These are phyloP conservation scores for Litocranius walleri DNA, from an alignment of 2,113 vertebrate genomes.

Conservation along the genomic window DNA sequence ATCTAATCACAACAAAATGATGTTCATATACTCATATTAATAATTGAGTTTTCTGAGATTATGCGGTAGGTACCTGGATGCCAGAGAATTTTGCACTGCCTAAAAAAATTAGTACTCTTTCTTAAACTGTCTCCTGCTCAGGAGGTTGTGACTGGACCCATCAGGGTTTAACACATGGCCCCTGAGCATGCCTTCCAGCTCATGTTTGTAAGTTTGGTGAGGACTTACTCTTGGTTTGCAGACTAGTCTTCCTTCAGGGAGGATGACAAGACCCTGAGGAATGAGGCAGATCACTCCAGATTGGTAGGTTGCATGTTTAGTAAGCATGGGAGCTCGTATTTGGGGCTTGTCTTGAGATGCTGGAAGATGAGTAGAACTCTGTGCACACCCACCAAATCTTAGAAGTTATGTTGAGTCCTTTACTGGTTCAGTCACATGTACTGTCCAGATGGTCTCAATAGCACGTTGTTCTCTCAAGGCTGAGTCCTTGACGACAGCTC, in stretches of 20 bases:
- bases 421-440: background rate
- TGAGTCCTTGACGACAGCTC: background rate
- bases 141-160: background rate
- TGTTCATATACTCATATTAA: conserved; percentile 82
- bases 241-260: background rate
- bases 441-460: background rate
- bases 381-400: background rate
- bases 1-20: conserved; percentile 85
- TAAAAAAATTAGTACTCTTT: conserved; percentile 70
- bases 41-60: conserved; percentile 81
- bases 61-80: conserved; percentile 72
- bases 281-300: background rate
- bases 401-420: background rate
- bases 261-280: background rate
- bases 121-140: background rate
- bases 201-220: background rate
- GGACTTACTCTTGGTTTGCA: background rate
- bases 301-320: background rate
- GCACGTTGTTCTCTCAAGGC: background rate
- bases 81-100: conserved; percentile 70
- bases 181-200: background rate
- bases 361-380: background rate
- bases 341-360: background rate
- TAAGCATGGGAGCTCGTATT: background rate
- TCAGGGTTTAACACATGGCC: background rate